phyloP scores from a whole-genome alignment of 2,888 invertebrate genomes.

The Melanostoma scalare region DNA sequence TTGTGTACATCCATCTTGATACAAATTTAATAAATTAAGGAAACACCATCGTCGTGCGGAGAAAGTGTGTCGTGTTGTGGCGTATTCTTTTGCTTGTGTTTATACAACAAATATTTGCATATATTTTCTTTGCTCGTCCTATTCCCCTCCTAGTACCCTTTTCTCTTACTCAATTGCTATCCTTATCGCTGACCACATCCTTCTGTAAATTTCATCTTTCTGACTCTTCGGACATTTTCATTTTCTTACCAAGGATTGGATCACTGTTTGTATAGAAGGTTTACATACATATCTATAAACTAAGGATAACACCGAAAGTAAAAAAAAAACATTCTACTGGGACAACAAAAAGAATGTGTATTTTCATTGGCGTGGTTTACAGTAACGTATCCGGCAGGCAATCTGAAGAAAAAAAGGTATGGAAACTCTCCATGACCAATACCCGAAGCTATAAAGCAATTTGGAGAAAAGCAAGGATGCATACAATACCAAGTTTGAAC shows the following conservation, averaged over 20 bases:
- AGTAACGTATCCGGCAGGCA: slow-evolving; percentile 59
- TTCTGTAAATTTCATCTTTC: slow-evolving; percentile 50
- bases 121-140: slow-evolving; percentile 32
- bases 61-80: not conserved
- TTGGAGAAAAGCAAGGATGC: slow-evolving; percentile 62
- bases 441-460: slow-evolving; percentile 70
- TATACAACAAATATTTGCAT: slow-evolving; percentile 68
- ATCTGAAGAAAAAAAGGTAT: slow-evolving; percentile 38
- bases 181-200: slow-evolving; percentile 65
- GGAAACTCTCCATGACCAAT: slow-evolving; percentile 70
- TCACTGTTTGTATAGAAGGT: slow-evolving; percentile 68
- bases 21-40: slow-evolving; percentile 72
- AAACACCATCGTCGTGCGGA: slow-evolving; percentile 27
- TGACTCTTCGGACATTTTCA: slow-evolving; percentile 55
- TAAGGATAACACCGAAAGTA: slow-evolving; percentile 23
- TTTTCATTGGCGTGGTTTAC: slow-evolving; percentile 33
- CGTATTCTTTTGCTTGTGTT: slow-evolving; percentile 26
- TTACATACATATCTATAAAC: slow-evolving; percentile 15
- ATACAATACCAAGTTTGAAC: slow-evolving; percentile 7
- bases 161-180: not conserved
- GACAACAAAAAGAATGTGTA: slow-evolving; percentile 49
- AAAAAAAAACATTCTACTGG: slow-evolving; percentile 45
- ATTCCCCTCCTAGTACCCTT: not conserved
- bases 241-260: slow-evolving; percentile 65
- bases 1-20: slow-evolving; percentile 55